Percentiles rank a stretch among this genome's conserved stretches.
phyloP scores from a whole-genome alignment of 1,140 invertebrate genomes.

The Triops longicaudatus region DNA sequence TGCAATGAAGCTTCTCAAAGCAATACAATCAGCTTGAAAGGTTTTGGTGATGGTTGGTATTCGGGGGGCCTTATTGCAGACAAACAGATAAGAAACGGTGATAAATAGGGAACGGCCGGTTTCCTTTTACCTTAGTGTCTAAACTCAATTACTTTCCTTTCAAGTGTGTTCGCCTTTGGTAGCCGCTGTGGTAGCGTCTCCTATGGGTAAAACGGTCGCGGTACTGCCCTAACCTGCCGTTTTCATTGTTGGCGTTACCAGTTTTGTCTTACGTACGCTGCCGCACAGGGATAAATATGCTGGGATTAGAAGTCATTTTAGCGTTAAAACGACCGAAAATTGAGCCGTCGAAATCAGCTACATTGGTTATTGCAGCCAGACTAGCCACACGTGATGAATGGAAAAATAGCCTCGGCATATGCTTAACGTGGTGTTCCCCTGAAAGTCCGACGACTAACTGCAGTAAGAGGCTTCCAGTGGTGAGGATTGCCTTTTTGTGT shows the following conservation, averaged over 20 bases:
- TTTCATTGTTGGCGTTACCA: not conserved
- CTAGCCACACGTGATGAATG: constrained; percentile 5
- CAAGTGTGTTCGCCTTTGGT: not conserved
- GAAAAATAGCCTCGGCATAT: not conserved
- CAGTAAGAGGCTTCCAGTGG: not conserved
- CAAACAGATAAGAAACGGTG: not conserved
- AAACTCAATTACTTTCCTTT: not conserved
- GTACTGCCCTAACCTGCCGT: not conserved
- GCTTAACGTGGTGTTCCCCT: not conserved
- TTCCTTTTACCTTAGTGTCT: not conserved
- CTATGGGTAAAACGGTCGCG: not conserved
- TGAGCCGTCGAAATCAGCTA: not conserved
- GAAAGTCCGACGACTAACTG: not conserved
- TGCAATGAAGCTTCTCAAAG: not conserved
- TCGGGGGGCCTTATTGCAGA: not conserved
- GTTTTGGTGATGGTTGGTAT: not conserved
- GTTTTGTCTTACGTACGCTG: not conserved
- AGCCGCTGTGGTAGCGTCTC: too few relatives aligned
- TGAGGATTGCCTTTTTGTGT: not conserved
- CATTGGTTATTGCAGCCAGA: not conserved
- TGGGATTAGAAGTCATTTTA: not conserved
- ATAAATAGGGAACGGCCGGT: not conserved
- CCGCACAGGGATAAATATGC: not conserved
- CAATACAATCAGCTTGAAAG: not conserved
- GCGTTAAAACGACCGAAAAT: not conserved